These are phyloP conservation scores for Nephrocerus scutellatus DNA, from an alignment of 2,888 invertebrate species.

Conservation along the genomic window DNA sequence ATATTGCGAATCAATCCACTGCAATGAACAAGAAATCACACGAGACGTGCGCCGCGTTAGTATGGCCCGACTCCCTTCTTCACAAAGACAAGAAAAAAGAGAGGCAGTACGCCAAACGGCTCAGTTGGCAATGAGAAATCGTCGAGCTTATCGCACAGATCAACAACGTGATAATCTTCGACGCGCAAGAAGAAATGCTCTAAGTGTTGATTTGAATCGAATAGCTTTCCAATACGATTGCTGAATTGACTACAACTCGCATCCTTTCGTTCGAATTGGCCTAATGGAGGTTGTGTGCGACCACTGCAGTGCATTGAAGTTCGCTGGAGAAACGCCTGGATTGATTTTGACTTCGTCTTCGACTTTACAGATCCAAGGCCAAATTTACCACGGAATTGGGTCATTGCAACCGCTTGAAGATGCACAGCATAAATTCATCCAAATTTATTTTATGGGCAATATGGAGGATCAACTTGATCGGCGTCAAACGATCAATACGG, in stretches of 20 bases:
- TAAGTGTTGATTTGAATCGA: conserved; percentile 20
- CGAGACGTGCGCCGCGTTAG: conserved; percentile 1
- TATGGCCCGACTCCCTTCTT: conserved; percentile 1
- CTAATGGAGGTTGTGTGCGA: no score
- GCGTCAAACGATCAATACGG: conserved; percentile 14
- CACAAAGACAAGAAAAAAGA: not conserved
- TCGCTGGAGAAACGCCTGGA: conserved; percentile 9
- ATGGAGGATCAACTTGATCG: conserved; percentile 8
- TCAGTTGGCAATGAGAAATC: conserved; percentile 12
- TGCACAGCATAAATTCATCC: conserved; percentile 14
- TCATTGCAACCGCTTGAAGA: conserved; percentile 20
- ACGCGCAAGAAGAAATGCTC: conserved; percentile 15
- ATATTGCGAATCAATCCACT: conserved; percentile 3
- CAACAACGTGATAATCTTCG: conserved; percentile 7
- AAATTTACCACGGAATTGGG: conserved; percentile 17
- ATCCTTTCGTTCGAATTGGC: conserved; percentile 11
- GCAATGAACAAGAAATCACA: conserved; percentile 1
- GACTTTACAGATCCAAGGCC: conserved; percentile 16
- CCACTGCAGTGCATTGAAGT: conserved; percentile 14
- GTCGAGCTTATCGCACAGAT: conserved; percentile 2
- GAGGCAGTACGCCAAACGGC: conserved; percentile 12
- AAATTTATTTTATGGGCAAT: conserved; percentile 17
- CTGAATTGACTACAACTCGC: conserved; percentile 17
- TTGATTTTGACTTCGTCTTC: conserved; percentile 6
- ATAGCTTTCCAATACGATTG: conserved; percentile 19